Base-by-base conservation (phyloP, 1,140 invertebrate species). In the Pectinophora gossypiella region DNA sequence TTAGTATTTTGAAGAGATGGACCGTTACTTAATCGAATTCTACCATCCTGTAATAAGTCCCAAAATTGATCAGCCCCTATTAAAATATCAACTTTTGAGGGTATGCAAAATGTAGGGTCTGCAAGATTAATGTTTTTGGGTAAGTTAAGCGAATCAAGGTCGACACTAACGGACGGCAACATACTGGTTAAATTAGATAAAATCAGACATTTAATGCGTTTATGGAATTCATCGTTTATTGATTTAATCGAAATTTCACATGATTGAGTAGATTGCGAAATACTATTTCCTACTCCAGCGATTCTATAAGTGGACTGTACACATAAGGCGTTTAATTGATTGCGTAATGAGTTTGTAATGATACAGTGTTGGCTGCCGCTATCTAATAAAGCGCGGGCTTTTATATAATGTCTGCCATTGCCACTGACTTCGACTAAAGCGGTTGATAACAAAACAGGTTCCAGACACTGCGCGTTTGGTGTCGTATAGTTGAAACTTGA, bases 51-150 rank as follows among this genome's bases (percentile, higher is more conserved):
- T 48, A 68, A 44, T 7, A 68, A 48, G 3, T 62, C 57, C 66
- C 66, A 68, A 40, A 68, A 68, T 40, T 35, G 47, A 51, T 70
- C 57, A 7, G 67, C 60, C 2, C 63, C 67, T 18, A 66, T 60
- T 20, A 64, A 51, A 27, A 70, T 48, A 36, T 66, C 63, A 10
- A 70, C 57, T 10, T 51, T 27, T 13, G 42, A 46, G 0, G 56
- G 32, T 3, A 20, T 23, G 27, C 48, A 42, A 48, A 55, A 69
- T 0, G 44, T 15, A n/a, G n/a, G n/a, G n/a, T n/a, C n/a, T n/a
- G n/a, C n/a, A n/a, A n/a, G n/a, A n/a, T n/a, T 32, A 47, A 64
- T 19, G 19, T 56, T 44, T 13, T 48, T 27, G 21, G 61, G 61
- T 19, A 64, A 48, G 19, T 40, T 21, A 42, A 44, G 40, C 4